These are phyloP conservation scores for Danio choprae DNA, from an alignment of 2,797 vertebrate species.

Conservation along the genomic window DNA sequence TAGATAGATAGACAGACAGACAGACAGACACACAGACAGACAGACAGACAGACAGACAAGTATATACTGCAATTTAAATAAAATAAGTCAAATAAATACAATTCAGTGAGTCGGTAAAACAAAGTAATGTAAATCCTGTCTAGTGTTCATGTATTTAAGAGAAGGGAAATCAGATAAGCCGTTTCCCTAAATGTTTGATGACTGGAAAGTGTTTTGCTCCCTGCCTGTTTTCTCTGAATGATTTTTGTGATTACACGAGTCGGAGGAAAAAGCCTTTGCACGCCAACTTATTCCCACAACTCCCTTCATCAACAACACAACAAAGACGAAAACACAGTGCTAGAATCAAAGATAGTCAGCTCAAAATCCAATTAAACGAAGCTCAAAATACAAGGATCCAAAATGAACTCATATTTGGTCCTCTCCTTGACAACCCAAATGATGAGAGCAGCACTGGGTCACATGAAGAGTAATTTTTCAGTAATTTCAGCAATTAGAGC, in stretches of 20 bases:
- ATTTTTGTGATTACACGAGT: background rate
- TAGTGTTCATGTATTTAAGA: background rate
- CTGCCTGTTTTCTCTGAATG: conserved; percentile 8
- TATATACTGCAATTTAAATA: too few species aligned
- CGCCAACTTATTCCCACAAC: conserved; percentile 8
- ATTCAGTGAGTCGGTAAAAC: background rate
- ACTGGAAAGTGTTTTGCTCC: background rate
- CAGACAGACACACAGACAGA: too few species aligned
- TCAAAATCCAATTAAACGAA: background rate
- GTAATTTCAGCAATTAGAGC: conserved; percentile 64
- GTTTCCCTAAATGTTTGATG: conserved; percentile 12
- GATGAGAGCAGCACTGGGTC: conserved; percentile 34
- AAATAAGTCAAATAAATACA: too few species aligned
- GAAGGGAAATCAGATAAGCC: conserved; percentile 11
- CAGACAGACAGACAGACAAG: too few species aligned
- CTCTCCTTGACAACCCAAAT: conserved; percentile 22
- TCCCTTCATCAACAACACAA: background rate
- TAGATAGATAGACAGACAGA: too few species aligned
- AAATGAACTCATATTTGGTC: background rate
- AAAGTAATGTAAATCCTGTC: background rate
- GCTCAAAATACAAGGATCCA: background rate
- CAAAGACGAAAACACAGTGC: background rate
- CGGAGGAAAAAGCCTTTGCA: conserved; percentile 36
- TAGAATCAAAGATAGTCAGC: background rate
- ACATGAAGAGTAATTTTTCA: conserved; percentile 41